These are phyloP conservation scores for Hetaerina titia DNA, from an alignment of 2,888 invertebrate genomes.

Conservation along the genomic window DNA sequence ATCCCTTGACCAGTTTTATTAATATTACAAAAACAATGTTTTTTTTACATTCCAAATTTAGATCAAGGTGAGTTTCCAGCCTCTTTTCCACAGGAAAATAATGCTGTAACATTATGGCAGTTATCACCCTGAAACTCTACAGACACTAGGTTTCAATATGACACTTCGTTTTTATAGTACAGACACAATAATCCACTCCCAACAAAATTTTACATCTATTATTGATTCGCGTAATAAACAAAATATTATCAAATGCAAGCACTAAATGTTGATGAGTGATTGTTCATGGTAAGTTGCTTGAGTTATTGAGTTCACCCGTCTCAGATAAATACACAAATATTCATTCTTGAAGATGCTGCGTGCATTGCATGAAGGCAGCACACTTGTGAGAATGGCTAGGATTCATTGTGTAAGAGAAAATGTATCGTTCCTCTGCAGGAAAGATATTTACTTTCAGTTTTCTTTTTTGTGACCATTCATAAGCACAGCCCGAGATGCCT, in stretches of 20 bases:
- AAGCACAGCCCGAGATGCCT: neutral
- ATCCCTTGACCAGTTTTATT: conserved; percentile 52
- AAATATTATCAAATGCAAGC: conserved; percentile 51
- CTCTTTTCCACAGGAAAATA: conserved; percentile 55
- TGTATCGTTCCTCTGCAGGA: neutral
- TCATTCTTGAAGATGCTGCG: neutral
- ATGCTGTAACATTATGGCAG: conserved; percentile 28
- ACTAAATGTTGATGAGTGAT: conserved; percentile 45
- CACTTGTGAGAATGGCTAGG: conserved; percentile 16
- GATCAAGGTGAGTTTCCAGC: neutral
- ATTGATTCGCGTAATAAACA: conserved; percentile 28
- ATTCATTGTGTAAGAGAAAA: neutral
- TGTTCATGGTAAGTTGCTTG: conserved; percentile 59
- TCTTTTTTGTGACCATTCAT: conserved; percentile 49
- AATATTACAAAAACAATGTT: neutral
- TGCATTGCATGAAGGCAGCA: neutral
- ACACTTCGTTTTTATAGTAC: conserved; percentile 19
- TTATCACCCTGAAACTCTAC: conserved; percentile 38
- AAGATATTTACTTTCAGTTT: neutral
- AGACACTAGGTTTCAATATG: conserved; percentile 14
- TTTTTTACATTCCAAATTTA: neutral
- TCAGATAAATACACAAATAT: conserved; percentile 44
- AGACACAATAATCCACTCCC: conserved; percentile 38
- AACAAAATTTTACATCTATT: conserved; percentile 44
- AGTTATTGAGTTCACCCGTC: conserved; percentile 56